Conservation (phyloP, 2,113 vertebrate species). For the Dolichallabes microphthalmus region DNA sequence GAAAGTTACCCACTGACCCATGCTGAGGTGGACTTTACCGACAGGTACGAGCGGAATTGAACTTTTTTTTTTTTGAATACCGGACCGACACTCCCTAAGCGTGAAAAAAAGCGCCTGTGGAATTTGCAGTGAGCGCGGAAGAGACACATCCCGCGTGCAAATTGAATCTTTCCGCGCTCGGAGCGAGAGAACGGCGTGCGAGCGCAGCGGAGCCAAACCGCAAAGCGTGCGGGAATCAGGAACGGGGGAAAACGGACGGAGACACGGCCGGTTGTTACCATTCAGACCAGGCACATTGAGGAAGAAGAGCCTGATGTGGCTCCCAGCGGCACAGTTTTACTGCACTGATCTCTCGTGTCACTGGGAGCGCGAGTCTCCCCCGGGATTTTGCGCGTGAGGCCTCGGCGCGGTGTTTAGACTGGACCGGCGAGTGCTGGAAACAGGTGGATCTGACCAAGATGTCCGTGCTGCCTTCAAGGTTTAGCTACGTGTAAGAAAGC, state of each 20-base stretch:
- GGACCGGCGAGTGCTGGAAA: constrained; percentile 70
- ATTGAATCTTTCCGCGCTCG: constrained; percentile 55
- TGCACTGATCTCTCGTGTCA: constrained; percentile 62
- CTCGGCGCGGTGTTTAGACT: constrained; percentile 60
- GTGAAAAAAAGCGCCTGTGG: constrained; percentile 21
- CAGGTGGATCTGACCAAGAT: constrained; percentile 79
- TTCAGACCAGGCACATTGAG: constrained; percentile 62
- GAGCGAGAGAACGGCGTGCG: constrained; percentile 52
- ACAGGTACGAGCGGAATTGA: constrained; percentile 67
- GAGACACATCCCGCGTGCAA: constrained; percentile 46
- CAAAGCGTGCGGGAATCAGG: constrained; percentile 13
- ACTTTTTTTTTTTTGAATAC: constrained; percentile 49
- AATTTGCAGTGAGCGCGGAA: constrained; percentile 40
- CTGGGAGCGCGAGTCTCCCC: constrained; percentile 68
- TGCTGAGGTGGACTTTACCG: constrained; percentile 38
- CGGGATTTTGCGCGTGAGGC: constrained; percentile 69
- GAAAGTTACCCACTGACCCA: constrained; percentile 8
- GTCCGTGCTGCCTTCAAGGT: constrained; percentile 77
- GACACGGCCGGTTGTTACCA: neutral
- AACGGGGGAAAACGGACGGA: neutral
- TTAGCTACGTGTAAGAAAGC: constrained; percentile 78
- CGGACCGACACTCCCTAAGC: constrained; percentile 54
- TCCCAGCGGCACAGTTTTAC: constrained; percentile 62
- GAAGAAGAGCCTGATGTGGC: constrained; percentile 77
- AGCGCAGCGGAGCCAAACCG: constrained; percentile 45